Percentiles rank a stretch among this genome's conserved stretches.
phyloP scores from a whole-genome alignment of 2,113 vertebrate genomes.

The Stegastes partitus region DNA sequence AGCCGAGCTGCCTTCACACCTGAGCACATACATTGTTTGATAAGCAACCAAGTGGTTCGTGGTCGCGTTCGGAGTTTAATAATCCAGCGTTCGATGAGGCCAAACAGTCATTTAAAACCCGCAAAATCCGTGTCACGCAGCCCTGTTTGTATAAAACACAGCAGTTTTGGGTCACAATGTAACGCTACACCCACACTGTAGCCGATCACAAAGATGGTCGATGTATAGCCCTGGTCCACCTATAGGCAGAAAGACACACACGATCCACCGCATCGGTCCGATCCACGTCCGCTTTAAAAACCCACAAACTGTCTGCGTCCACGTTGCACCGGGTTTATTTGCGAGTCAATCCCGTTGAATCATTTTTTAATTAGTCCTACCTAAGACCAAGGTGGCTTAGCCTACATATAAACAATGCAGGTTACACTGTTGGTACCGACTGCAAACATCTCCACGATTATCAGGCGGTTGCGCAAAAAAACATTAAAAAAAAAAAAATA shows the following conservation, averaged over 20 bases:
- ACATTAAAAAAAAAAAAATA: too few relatives aligned
- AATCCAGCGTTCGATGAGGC: neutral
- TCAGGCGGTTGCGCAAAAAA: constrained; percentile 24
- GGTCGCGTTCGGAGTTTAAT: neutral
- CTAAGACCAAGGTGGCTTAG: constrained; percentile 40
- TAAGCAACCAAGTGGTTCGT: neutral
- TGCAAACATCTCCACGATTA: neutral
- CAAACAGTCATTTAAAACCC: neutral
- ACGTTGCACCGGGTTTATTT: neutral
- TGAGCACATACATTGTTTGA: constrained; percentile 30
- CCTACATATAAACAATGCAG: constrained; percentile 66
- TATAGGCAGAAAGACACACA: constrained; percentile 16
- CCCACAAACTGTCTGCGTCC: neutral
- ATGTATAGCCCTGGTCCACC: constrained; percentile 31
- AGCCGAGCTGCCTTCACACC: constrained; percentile 55
- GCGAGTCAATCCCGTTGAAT: constrained; percentile 22
- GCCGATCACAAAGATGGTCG: constrained; percentile 63
- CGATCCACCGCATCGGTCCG: neutral
- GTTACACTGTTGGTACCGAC: constrained; percentile 8
- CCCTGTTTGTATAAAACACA: neutral
- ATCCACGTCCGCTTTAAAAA: constrained; percentile 10
- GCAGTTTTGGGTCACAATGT: constrained; percentile 37
- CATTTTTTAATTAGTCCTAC: constrained; percentile 40
- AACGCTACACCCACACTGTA: constrained; percentile 56
- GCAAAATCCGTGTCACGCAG: neutral